Conservation (phyloP, 2,113 vertebrate genomes). For the Bos javanicus region DNA sequence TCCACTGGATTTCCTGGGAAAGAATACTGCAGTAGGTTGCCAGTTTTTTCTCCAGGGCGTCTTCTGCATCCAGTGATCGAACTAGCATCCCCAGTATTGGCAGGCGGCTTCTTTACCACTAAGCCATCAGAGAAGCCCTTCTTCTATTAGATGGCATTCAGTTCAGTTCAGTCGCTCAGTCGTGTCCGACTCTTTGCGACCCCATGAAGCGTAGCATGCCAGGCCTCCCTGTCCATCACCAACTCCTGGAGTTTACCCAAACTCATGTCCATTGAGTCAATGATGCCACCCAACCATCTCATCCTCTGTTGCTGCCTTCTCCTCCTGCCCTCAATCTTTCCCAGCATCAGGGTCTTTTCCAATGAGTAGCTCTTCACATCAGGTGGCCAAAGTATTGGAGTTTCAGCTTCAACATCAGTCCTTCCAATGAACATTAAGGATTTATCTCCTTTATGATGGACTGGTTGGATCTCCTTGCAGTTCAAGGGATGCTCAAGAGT, state of each 20-base stretch:
- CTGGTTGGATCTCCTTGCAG: neutral
- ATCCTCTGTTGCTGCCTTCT: neutral
- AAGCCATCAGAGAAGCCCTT: neutral
- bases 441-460: neutral
- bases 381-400: neutral
- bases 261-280: neutral
- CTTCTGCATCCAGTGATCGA: neutral
- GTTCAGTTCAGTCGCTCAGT: fast-evolving
- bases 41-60: neutral
- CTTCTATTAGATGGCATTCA: neutral
- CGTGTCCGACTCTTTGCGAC: fast-evolving
- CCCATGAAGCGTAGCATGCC: neutral
- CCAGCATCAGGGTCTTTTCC: neutral
- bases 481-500: neutral
- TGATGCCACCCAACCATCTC: neutral
- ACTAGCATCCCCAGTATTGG: neutral
- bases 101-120: neutral
- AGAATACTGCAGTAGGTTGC: neutral
- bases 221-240: neutral
- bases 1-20: neutral
- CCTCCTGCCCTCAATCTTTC: neutral
- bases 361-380: neutral
- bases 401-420: neutral
- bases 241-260: neutral
- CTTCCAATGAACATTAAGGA: neutral